A percentile compares a stretch with the other conserved stretches of the same genome.
Conservation (phyloP, 1,140 invertebrate genomes). For the Melipona quadrifasciata region DNA sequence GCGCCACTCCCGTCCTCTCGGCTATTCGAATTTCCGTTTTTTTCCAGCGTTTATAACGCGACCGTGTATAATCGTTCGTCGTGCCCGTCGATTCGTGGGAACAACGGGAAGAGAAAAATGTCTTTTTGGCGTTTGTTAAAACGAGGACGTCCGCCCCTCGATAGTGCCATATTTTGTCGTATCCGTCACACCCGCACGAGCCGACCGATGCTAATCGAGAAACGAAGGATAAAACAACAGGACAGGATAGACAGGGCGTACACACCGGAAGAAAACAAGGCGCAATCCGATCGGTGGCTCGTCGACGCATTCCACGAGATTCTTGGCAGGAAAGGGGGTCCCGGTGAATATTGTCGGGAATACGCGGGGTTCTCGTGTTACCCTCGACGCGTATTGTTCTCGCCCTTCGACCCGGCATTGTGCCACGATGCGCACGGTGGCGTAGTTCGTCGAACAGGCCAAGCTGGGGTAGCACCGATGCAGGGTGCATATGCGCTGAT, state of each 20-base stretch:
- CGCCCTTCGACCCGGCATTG: slow-evolving; percentile 76
- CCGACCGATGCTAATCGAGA: neutral
- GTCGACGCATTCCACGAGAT: slow-evolving; percentile 59
- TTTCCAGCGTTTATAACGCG: neutral
- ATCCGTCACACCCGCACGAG: too few relatives aligned
- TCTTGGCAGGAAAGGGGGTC: slow-evolving; percentile 68
- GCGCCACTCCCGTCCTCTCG: neutral
- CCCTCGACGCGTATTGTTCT: slow-evolving; percentile 76
- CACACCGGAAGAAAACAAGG: neutral
- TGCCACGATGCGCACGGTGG: slow-evolving; percentile 65
- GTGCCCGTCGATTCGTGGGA: neutral
- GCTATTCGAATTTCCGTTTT: slow-evolving; percentile 37
- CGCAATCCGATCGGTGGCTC: neutral
- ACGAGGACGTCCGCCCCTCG: neutral
- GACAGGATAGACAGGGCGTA: neutral
- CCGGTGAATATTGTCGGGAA: slow-evolving; percentile 77
- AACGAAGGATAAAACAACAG: neutral
- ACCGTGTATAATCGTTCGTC: slow-evolving; percentile 2
- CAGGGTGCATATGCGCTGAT: slow-evolving; percentile 80
- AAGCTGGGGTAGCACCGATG: slow-evolving; percentile 66
- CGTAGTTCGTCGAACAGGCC: slow-evolving; percentile 60
- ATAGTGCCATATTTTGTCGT: too few relatives aligned
- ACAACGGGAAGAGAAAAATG: neutral
- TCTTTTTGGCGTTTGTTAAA: neutral
- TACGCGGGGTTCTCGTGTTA: slow-evolving; percentile 76